These are phyloP conservation scores for Lysandra coridon DNA, from an alignment of 2,888 invertebrate genomes.

Conservation along the genomic window DNA sequence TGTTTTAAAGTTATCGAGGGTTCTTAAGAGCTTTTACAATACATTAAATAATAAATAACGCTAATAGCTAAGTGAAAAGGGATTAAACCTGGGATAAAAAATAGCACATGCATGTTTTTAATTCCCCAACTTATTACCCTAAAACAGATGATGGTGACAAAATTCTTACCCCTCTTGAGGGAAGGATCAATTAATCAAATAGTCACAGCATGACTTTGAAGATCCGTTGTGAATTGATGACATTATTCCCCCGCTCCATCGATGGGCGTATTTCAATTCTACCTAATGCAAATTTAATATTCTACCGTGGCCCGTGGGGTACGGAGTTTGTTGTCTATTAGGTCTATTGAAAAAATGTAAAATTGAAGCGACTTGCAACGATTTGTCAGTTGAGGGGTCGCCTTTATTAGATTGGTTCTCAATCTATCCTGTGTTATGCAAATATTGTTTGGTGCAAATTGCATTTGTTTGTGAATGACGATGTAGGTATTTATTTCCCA, in stretches of 20 bases:
- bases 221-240: conserved; percentile 69
- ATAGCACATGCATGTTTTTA: conserved; percentile 2
- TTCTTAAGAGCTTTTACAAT: no score
- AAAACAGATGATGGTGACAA: conserved; percentile 43
- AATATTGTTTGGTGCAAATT: conserved; percentile 8
- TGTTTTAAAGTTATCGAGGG: no score
- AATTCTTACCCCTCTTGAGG: conserved; percentile 51
- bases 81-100: neutral
- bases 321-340: conserved; percentile 54
- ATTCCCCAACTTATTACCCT: conserved; percentile 32
- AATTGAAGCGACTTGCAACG: neutral
- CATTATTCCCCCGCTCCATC: conserved; percentile 75
- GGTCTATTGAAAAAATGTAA: conserved; percentile 40
- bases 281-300: conserved; percentile 80
- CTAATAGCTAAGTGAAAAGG: neutral
- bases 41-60: neutral
- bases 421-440: conserved; percentile 12
- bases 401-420: conserved; percentile 20
- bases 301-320: conserved; percentile 63
- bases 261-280: conserved; percentile 78
- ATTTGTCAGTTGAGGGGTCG: conserved; percentile 27
- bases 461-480: neutral
- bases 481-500: neutral
- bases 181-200: conserved; percentile 77
- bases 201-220: conserved; percentile 72